Percentiles rank a stretch among this genome's conserved stretches.
Conservation (phyloP, 2,113 vertebrate genomes). For the Perca flavescens region DNA sequence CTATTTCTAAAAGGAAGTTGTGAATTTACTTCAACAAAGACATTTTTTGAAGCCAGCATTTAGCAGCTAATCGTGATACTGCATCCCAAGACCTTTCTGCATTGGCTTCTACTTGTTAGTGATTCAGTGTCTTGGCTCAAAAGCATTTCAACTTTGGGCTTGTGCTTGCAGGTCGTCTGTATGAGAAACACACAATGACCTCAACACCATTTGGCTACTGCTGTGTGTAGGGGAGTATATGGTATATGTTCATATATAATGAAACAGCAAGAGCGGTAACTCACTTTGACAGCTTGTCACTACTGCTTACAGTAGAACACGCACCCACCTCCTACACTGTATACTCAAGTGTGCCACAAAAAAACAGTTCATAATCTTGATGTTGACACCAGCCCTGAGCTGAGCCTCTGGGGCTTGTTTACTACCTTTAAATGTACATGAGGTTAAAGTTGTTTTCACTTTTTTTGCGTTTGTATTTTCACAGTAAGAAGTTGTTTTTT, state of each 20-base stretch:
- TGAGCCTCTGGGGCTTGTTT: neutral
- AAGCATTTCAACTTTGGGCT: neutral
- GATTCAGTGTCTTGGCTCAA: neutral
- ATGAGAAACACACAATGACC: slow-evolving; percentile 2
- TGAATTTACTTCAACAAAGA: neutral
- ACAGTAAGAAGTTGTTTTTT: neutral
- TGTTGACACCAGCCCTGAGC: neutral
- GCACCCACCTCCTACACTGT: neutral
- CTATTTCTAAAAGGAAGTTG: neutral
- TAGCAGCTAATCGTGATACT: neutral
- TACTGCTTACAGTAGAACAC: slow-evolving; percentile 35
- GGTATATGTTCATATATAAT: slow-evolving; percentile 51
- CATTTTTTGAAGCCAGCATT: neutral
- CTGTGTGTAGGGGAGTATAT: neutral
- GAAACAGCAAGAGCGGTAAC: slow-evolving; percentile 41
- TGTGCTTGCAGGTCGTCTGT: neutral
- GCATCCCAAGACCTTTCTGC: neutral
- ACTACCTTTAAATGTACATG: neutral
- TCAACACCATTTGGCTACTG: neutral
- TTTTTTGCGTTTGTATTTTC: neutral
- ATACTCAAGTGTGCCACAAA: neutral
- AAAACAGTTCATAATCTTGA: neutral
- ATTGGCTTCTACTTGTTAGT: neutral
- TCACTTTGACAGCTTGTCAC: slow-evolving; percentile 65
- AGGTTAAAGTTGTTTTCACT: neutral